Percentiles rank a stretch among this genome's conserved stretches.
Conservation (phyloP, 2,888 invertebrate species). For the Fragum fragum region DNA sequence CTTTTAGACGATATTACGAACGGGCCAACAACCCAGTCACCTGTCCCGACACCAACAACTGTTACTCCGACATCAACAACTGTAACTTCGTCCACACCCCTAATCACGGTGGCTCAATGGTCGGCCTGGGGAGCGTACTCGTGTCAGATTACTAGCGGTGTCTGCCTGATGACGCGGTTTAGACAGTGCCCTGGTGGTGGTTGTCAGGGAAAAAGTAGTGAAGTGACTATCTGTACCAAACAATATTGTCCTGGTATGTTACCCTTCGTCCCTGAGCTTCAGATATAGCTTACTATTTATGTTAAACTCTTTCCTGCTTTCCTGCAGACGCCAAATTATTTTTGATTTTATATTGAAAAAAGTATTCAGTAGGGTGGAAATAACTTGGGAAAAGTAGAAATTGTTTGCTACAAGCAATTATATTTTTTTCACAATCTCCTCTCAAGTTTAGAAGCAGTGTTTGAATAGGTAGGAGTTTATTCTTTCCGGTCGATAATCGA, state of each 20-base stretch:
- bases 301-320: too few species aligned
- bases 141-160: background rate
- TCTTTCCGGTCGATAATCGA: too few species aligned
- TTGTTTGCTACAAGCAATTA: too few species aligned
- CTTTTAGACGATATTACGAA: slow-evolving; percentile 1
- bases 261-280: too few species aligned
- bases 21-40: background rate
- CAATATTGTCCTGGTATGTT: slow-evolving; percentile 29
- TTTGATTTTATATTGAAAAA: too few species aligned
- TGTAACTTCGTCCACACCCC: background rate
- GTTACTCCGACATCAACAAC: background rate
- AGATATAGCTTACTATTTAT: too few species aligned
- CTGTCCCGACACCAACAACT: background rate
- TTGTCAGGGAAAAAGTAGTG: background rate
- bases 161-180: slow-evolving; percentile 27
- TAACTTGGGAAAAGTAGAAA: too few species aligned
- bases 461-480: too few species aligned
- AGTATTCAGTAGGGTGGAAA: too few species aligned
- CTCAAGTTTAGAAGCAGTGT: too few species aligned
- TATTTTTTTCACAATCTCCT: too few species aligned
- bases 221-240: slow-evolving; percentile 2
- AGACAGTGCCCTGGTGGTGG: slow-evolving; percentile 19
- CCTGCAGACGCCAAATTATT: too few species aligned
- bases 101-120: background rate
- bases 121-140: slow-evolving; percentile 30